Base-by-base conservation (phyloP, 2,113 vertebrate genomes). In the Prionailurus bengalensis region DNA sequence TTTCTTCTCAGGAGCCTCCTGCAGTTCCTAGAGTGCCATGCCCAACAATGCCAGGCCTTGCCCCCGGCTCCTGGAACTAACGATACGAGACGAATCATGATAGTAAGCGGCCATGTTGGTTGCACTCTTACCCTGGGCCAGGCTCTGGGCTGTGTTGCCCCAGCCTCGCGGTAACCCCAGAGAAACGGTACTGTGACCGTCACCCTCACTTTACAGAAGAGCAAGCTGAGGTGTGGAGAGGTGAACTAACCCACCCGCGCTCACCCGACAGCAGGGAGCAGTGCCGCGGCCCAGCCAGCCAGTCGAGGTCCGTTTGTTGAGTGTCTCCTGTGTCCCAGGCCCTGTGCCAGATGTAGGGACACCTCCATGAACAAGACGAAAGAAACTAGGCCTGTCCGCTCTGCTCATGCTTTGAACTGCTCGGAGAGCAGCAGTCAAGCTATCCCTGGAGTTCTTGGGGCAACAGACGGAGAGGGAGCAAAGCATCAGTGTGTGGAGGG, bases 281-380 rank as follows among this genome's bases (percentile, higher is more conserved):
- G 42, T 19, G 0, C 11, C 4, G 1, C 3, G 15, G 1, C 31
- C 4, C 3, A 68, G 53, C 16, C 36, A 11, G 13, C 12, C 33
- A 4, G 15, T 3, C 17, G 31, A 80, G 74, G 65, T 29, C 45
- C 27, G 13, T 89, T 84, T 65, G 31, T 68, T 33, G n/a, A 65
- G 29, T 3, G 1, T 15, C 79, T 27, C 9, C 79, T 63, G 0
- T 19, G 61, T 51, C 7, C 33, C 16, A 4, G 76, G 66, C 33
- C 36, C 31, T 6, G 4, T 8, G 66, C 25, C 9, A 25, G 21
- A 16, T 36, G 27, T 45, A 48, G 58, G 85, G n/a, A 71, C 25
- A 70, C 80, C 29, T 63, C 58, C 1, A 33, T 42, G 71, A 80
- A n/a, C 1, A 45, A 73, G 31, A 90, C 6, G 65, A 65, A 68